phyloP scores from a whole-genome alignment of 1,140 invertebrate genomes.

The Zaprionus ghesquierei region DNA sequence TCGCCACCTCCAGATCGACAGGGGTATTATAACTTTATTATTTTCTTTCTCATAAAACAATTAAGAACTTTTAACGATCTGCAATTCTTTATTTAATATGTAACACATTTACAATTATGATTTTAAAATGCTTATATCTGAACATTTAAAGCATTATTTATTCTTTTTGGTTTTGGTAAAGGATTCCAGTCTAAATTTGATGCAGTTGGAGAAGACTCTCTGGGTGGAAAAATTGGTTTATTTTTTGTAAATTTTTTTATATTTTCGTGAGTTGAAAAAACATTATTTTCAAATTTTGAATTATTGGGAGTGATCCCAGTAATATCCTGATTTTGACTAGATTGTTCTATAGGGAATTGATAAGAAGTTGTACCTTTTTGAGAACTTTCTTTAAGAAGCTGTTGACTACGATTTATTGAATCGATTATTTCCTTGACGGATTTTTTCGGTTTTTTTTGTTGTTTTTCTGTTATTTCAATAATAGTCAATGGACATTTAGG shows the following conservation, averaged over 20 bases:
- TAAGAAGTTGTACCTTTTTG: conserved; percentile 57
- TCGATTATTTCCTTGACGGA: conserved; percentile 82
- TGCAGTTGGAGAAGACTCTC: conserved; percentile 74
- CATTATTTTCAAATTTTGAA: conserved; percentile 2
- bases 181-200: conserved; percentile 82
- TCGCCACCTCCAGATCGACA: too few species aligned
- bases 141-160: conserved; percentile 32
- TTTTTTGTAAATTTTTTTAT: conserved; percentile 69
- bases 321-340: conserved; percentile 29
- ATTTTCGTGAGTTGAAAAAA: conserved; percentile 1
- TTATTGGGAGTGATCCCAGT: conserved; percentile 29
- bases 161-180: conserved; percentile 76
- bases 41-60: too few species aligned
- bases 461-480: conserved; percentile 9
- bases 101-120: background rate
- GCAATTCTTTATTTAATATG: background rate
- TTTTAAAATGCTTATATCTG: background rate
- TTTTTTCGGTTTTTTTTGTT: conserved; percentile 41
- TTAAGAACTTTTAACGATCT: too few species aligned
- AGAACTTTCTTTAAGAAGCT: conserved; percentile 71
- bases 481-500: conserved; percentile 5
- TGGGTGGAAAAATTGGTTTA: conserved; percentile 61
- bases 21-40: too few species aligned
- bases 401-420: conserved; percentile 79
- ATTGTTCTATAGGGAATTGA: conserved; percentile 25